Evolutionary conservation across 2,113 vertebrate species (phyloP).

Genomic region (Peromyscus leucopus): DNA sequence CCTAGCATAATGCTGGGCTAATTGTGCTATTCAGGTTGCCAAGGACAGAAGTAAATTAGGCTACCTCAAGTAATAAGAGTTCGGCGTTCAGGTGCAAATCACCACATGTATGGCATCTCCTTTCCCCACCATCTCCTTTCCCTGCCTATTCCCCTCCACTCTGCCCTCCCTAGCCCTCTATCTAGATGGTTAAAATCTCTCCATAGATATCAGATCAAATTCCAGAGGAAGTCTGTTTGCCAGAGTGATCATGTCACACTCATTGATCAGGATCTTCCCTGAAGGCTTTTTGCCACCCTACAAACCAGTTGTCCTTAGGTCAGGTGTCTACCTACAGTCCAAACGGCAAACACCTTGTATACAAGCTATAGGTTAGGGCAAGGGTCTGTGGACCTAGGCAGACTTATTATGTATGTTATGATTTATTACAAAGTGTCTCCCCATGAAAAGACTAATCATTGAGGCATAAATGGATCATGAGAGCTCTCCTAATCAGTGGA

Average conservation of each 20-base stretch:
- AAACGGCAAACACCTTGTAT: not conserved
- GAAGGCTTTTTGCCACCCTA: not conserved
- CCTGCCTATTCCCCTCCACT: not conserved
- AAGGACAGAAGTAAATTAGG: conserved; percentile 63
- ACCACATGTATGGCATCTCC: not conserved
- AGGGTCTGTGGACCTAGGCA: not conserved
- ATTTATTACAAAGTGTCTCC: not conserved
- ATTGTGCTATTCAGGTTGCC: conserved; percentile 45
- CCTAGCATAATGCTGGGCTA: conserved; percentile 33
- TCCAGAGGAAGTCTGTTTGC: not conserved
- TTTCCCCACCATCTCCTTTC: not conserved
- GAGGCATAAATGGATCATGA: not conserved
- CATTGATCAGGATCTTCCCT: not conserved
- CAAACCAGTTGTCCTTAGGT: not conserved
- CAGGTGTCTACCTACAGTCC: not conserved
- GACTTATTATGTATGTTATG: not conserved
- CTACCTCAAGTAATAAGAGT: not conserved
- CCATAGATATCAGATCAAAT: conserved; percentile 17
- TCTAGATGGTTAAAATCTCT: not conserved
- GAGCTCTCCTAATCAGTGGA: not conserved
- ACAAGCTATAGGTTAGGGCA: not conserved
- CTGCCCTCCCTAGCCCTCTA: not conserved
- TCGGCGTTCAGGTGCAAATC: not conserved
- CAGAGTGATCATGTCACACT: not conserved
- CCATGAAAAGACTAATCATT: not conserved